Percentiles rank a stretch among this genome's conserved stretches.
Conservation (phyloP, 2,113 vertebrate species). For the Peromyscus maniculatus region DNA sequence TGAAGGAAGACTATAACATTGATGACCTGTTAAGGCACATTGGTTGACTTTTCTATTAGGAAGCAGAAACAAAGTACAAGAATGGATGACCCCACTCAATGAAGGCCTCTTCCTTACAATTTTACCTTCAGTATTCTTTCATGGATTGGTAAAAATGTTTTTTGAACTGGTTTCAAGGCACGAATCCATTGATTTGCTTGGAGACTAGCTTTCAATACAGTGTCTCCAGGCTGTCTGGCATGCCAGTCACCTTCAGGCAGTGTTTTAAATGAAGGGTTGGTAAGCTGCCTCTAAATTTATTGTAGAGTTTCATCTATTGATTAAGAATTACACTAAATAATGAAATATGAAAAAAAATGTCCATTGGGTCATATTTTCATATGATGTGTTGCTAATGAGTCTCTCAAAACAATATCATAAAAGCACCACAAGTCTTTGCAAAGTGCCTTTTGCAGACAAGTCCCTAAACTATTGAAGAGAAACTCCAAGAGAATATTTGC, state of each 20-base stretch:
- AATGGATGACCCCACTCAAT: slow-evolving; percentile 70
- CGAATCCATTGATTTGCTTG: slow-evolving; percentile 70
- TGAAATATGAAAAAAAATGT: slow-evolving; percentile 59
- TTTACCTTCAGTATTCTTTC: slow-evolving; percentile 59
- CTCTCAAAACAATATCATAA: background rate
- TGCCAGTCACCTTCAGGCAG: slow-evolving; percentile 7
- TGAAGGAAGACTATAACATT: slow-evolving; percentile 48
- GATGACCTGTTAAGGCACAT: slow-evolving; percentile 66
- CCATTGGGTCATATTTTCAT: background rate
- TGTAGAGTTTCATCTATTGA: slow-evolving; percentile 67
- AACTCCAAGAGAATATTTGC: background rate
- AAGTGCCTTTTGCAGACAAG: slow-evolving; percentile 24
- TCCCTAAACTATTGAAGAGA: background rate
- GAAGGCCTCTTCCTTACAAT: slow-evolving; percentile 57
- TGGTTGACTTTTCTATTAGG: slow-evolving; percentile 67
- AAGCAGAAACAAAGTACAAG: slow-evolving; percentile 56
- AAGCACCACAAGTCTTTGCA: background rate
- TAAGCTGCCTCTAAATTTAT: slow-evolving; percentile 33
- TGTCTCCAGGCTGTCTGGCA: slow-evolving; percentile 81
- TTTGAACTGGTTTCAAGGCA: slow-evolving; percentile 79
- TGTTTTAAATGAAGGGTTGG: slow-evolving; percentile 64
- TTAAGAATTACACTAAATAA: slow-evolving; percentile 67
- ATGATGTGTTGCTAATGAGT: background rate
- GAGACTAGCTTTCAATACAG: slow-evolving; percentile 71
- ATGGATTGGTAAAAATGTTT: slow-evolving; percentile 72